Percentiles rank a stretch among this genome's conserved stretches.
These are phyloP conservation scores for Nezara viridula DNA, from an alignment of 2,888 invertebrate species.

Conservation along the genomic window DNA sequence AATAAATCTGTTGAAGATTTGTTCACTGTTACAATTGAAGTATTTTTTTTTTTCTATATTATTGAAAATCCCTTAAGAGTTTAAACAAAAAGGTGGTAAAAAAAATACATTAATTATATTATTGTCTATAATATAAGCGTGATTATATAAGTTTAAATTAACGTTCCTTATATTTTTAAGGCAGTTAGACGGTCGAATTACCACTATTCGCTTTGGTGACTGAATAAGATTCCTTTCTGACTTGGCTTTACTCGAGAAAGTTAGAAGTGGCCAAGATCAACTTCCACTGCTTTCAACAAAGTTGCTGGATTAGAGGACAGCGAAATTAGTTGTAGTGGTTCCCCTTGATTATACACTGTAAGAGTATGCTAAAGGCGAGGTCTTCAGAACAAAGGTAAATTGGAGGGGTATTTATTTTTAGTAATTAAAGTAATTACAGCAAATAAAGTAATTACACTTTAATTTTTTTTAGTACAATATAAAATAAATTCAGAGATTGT, in stretches of 20 bases:
- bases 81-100: no score
- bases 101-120: no score
- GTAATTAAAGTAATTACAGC: no score
- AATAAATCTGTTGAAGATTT: no score
- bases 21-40: no score
- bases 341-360: not conserved
- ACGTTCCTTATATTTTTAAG: not conserved
- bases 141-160: not conserved
- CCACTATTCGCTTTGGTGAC: not conserved
- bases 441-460: no score
- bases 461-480: not conserved
- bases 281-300: not conserved
- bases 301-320: not conserved
- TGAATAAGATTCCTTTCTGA: not conserved
- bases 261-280: not conserved
- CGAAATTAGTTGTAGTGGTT: not conserved
- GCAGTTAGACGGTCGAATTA: not conserved
- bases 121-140: not conserved
- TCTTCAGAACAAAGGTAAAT: no score
- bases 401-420: no score
- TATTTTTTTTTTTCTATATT: no score
- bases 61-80: no score
- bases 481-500: not conserved
- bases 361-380: not conserved
- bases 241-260: not conserved